phyloP scores from a whole-genome alignment of 2,797 vertebrate species.

The Arremon aurantiirostris region DNA sequence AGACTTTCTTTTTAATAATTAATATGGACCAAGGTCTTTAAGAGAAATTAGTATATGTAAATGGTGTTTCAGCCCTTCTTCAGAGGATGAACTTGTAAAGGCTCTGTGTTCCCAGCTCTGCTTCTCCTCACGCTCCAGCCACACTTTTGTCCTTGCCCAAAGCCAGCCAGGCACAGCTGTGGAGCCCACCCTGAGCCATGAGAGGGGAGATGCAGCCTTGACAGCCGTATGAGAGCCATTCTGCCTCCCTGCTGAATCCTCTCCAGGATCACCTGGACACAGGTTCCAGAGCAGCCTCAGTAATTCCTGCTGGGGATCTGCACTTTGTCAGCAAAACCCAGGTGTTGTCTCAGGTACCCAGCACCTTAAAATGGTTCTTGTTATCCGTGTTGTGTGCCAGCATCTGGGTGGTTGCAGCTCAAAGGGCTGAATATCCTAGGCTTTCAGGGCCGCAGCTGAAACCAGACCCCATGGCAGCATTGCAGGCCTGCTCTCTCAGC shows the following conservation, averaged over 20 bases:
- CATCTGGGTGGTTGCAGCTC: neutral
- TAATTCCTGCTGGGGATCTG: neutral
- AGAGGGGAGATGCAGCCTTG: neutral
- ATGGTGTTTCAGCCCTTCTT: neutral
- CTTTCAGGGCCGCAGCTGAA: neutral
- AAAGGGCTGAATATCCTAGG: rapidly evolving
- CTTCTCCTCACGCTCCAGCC: neutral
- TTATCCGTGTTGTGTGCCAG: neutral
- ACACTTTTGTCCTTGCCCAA: neutral
- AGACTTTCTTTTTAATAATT: neutral
- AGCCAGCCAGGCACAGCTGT: rapidly evolving
- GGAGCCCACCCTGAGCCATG: neutral
- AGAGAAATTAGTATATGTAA: neutral
- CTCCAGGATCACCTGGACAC: neutral
- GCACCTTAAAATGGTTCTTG: neutral
- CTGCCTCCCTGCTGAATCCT: neutral
- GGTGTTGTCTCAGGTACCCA: neutral
- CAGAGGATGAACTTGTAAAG: neutral
- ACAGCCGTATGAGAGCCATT: neutral
- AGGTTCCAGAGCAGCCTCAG: neutral
- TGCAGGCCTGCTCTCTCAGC: neutral
- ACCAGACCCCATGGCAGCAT: rapidly evolving
- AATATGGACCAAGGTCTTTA: neutral
- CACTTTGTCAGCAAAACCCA: neutral
- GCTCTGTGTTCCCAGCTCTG: neutral